phyloP scores from a whole-genome alignment of 2,797 vertebrate genomes.

The Micrastur ruficollis region DNA sequence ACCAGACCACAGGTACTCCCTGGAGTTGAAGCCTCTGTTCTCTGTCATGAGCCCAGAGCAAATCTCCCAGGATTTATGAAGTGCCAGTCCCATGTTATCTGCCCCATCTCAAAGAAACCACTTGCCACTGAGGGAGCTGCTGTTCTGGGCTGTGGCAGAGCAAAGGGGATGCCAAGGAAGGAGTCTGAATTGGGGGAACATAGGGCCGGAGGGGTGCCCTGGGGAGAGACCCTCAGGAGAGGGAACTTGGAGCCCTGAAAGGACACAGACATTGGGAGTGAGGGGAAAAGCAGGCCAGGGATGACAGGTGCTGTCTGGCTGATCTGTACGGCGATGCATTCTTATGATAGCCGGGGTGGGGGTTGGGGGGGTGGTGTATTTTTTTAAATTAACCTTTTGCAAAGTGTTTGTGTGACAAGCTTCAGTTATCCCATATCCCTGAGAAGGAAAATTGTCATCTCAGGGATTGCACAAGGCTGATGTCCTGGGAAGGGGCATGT shows the following conservation, averaged over 20 bases:
- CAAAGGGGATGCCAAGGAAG: not conserved
- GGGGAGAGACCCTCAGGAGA: not conserved
- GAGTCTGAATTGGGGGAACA: not conserved
- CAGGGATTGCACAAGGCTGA: not conserved
- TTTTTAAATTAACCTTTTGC: not conserved
- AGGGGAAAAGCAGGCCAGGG: not conserved
- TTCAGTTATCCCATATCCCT: not conserved
- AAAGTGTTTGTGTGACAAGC: not conserved
- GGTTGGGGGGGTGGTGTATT: not conserved
- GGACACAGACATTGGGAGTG: fast-evolving
- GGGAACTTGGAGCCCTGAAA: not conserved
- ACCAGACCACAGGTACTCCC: not conserved
- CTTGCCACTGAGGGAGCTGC: not conserved
- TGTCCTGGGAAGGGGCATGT: not conserved
- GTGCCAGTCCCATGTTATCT: not conserved
- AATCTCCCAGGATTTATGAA: not conserved
- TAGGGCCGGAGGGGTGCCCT: not conserved
- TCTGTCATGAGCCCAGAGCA: not conserved
- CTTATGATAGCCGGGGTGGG: not conserved
- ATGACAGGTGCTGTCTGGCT: not conserved
- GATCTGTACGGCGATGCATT: not conserved
- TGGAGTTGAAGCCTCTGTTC: not conserved
- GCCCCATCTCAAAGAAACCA: not conserved
- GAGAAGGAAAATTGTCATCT: not conserved
- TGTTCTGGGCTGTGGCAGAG: not conserved